Evolutionary conservation across 1,140 invertebrate species (phyloP), one percentile per base, ranked within the genome.

Genomic region (Drosophila tani): DNA sequence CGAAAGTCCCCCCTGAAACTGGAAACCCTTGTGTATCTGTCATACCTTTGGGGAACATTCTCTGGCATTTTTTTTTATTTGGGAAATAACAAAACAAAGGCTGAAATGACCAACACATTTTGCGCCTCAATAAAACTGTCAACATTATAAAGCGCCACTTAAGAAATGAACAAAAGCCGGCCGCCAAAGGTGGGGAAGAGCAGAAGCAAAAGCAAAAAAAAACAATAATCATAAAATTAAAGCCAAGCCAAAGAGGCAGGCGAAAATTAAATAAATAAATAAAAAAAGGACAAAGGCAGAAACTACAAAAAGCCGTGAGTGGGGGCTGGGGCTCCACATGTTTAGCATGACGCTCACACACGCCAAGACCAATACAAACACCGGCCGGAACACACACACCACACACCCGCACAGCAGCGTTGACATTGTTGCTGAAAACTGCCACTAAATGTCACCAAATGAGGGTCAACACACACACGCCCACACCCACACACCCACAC

Each of bases 141-240:
- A 87, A 88, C 84, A 88, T 87, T 87, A 87, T 87, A 87, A 87
- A 88, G 84, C 84, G 84, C 84, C 84, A 87, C 84, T 87, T 87
- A 87, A 87, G 84, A 87, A 87, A 87, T 87, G 84, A 87, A 87
- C 84, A 87, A 87, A 87, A 81, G 84, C 50, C 60, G 51, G 63
- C 59, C 24, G 65, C 35, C 32, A 76, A 66, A 66, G 51, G 49
- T 40, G 68, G 41, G 53, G 45, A 56, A 7, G 17, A 11, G 32
- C 32, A 27, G 27, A 27, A 24, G 38, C 35, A 53, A 45, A 38
- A 32, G 47, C 12, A 14, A 40, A 40, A 0, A 63, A 82, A 82
- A 86, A 53, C 71, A 69, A 82, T 70, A 55, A 76, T 58, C 66
- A 79, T 46, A 67, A 84, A 70, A 75, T 75, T 63, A 78, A 64